Conservation (phyloP, 2,113 vertebrate genomes). For the Pagrus major region DNA sequence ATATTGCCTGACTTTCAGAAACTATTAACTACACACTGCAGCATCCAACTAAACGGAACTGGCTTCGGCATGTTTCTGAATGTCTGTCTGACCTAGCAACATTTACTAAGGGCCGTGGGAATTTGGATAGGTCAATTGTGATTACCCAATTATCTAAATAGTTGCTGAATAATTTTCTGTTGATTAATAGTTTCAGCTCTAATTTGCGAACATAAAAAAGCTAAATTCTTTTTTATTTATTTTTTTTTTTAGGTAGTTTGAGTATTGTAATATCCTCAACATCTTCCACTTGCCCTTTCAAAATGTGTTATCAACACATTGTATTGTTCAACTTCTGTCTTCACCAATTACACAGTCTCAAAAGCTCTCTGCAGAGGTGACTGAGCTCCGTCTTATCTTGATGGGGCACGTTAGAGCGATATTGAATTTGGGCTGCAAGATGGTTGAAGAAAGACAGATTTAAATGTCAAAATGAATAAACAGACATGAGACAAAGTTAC, state of each 20-base stretch:
- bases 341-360: slow-evolving; percentile 37
- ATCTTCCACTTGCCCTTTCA: not conserved
- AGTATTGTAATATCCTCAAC: not conserved
- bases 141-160: not conserved
- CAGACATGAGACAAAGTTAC: slow-evolving; percentile 62
- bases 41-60: too few species aligned
- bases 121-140: too few species aligned
- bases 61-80: too few species aligned
- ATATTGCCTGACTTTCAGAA: too few species aligned
- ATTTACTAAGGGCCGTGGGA: too few species aligned
- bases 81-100: too few species aligned
- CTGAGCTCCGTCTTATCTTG: slow-evolving; percentile 41
- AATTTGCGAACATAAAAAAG: too few species aligned
- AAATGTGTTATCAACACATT: slow-evolving; percentile 16
- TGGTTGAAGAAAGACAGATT: slow-evolving; percentile 72
- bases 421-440: slow-evolving; percentile 53
- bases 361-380: slow-evolving; percentile 29
- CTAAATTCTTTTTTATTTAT: too few species aligned
- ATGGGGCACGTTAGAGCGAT: slow-evolving; percentile 32
- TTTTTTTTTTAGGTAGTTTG: too few species aligned
- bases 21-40: too few species aligned
- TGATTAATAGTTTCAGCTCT: too few species aligned
- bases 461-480: slow-evolving; percentile 77
- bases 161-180: too few species aligned
- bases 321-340: slow-evolving; percentile 17